These are phyloP conservation scores for Monopterus albus DNA, from an alignment of 2,113 vertebrate genomes.

Conservation along the genomic window DNA sequence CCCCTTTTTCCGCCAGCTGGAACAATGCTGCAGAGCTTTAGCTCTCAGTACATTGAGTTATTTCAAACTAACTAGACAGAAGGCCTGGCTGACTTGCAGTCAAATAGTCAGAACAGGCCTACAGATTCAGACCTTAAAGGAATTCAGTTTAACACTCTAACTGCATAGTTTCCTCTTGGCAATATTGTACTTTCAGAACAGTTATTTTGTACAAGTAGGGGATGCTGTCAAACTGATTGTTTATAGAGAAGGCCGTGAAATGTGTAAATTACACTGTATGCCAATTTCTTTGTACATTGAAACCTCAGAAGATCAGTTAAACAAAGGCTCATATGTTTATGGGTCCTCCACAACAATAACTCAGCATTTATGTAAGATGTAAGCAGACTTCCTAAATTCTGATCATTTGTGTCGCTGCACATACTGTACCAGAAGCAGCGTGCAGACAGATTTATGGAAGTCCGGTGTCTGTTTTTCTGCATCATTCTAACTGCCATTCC, in stretches of 20 bases:
- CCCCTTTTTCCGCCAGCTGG: slow-evolving; percentile 69
- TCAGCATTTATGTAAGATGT: slow-evolving; percentile 1
- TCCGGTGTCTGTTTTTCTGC: slow-evolving; percentile 30
- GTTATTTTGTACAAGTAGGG: not conserved
- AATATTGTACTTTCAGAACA: not conserved
- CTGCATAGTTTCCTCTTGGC: not conserved
- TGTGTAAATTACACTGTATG: not conserved
- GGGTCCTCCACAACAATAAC: no score
- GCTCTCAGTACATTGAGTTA: slow-evolving; percentile 64
- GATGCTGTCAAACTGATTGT: not conserved
- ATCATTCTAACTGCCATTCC: slow-evolving; percentile 26
- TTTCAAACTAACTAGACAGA: slow-evolving; percentile 58
- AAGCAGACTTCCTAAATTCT: slow-evolving; percentile 10
- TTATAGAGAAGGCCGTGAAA: not conserved
- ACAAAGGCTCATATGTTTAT: not conserved
- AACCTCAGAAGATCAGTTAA: slow-evolving; percentile 3
- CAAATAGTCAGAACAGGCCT: slow-evolving; percentile 21
- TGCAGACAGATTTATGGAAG: not conserved
- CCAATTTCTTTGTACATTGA: not conserved
- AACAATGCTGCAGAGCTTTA: slow-evolving; percentile 73
- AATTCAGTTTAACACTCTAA: not conserved
- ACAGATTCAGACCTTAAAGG: not conserved
- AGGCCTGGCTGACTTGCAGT: slow-evolving; percentile 41
- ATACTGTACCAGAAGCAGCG: not conserved
- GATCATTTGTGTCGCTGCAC: slow-evolving; percentile 16